These are phyloP conservation scores for Pyralis farinalis DNA, from an alignment of 2,888 invertebrate genomes.

Conservation along the genomic window DNA sequence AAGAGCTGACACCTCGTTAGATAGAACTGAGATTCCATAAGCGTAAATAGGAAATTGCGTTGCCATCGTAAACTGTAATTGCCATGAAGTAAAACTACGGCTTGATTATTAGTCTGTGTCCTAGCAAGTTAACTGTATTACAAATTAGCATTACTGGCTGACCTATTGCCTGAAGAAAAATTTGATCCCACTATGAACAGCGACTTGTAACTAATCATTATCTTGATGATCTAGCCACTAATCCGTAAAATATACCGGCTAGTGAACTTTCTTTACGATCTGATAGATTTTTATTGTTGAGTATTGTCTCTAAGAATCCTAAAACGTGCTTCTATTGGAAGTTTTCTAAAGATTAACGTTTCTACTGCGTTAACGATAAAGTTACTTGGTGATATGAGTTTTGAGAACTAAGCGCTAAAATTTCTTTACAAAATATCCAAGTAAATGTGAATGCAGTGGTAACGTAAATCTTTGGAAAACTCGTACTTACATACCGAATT, in stretches of 20 bases:
- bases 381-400: no score
- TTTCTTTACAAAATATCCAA: no score
- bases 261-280: neutral
- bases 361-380: no score
- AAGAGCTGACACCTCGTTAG: neutral
- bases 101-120: conserved; percentile 37
- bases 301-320: no score
- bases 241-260: neutral
- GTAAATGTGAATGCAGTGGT: no score
- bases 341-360: no score
- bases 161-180: conserved; percentile 28
- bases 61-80: conserved; percentile 48
- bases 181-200: conserved; percentile 4
- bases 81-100: conserved; percentile 35
- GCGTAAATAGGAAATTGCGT: conserved; percentile 45
- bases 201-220: neutral
- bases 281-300: no score
- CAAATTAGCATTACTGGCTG: conserved; percentile 29
- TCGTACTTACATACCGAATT: no score
- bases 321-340: no score
- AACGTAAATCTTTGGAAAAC: no score
- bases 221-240: neutral
- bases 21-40: neutral
- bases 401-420: no score
- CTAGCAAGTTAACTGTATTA: conserved; percentile 32